A percentile compares a stretch with the other conserved stretches of the same genome.
These are phyloP conservation scores for Drosophila affinis DNA, from an alignment of 2,888 invertebrate genomes.

Conservation along the genomic window DNA sequence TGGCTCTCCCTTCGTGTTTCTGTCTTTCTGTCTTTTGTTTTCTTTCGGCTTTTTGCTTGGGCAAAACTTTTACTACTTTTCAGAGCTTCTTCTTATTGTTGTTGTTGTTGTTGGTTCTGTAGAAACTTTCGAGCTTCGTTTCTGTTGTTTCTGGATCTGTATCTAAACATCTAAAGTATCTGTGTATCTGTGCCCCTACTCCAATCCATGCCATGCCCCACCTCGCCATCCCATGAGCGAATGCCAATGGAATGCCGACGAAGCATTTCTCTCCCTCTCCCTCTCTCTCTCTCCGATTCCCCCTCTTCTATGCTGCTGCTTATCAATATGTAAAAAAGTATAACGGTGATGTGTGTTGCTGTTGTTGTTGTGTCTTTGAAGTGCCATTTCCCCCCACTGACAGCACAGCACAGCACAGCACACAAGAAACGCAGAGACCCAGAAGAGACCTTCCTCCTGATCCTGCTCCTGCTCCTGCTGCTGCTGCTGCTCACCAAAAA, in stretches of 20 bases:
- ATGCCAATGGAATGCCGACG: slow-evolving; percentile 56
- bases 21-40: slow-evolving; percentile 45
- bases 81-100: slow-evolving; percentile 33
- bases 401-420: too few species aligned
- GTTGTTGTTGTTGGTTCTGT: neutral
- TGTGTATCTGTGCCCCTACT: too few species aligned
- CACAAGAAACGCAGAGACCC: slow-evolving; percentile 21
- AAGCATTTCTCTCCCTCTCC: slow-evolving; percentile 31
- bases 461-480: neutral
- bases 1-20: slow-evolving; percentile 15
- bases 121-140: slow-evolving; percentile 53
- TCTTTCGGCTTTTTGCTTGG: slow-evolving; percentile 36
- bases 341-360: slow-evolving; percentile 47
- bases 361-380: slow-evolving; percentile 33
- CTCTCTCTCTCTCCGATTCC: neutral
- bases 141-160: slow-evolving; percentile 43
- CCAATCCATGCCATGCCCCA: neutral
- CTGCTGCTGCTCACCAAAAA: slow-evolving; percentile 5
- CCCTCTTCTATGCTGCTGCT: slow-evolving; percentile 39
- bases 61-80: slow-evolving; percentile 62
- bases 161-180: neutral
- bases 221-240: slow-evolving; percentile 38
- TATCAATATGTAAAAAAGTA: slow-evolving; percentile 50
- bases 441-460: neutral
- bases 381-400: slow-evolving; percentile 46